phyloP scores from a whole-genome alignment of 1,140 invertebrate genomes.

The Brachystomella parvula region DNA sequence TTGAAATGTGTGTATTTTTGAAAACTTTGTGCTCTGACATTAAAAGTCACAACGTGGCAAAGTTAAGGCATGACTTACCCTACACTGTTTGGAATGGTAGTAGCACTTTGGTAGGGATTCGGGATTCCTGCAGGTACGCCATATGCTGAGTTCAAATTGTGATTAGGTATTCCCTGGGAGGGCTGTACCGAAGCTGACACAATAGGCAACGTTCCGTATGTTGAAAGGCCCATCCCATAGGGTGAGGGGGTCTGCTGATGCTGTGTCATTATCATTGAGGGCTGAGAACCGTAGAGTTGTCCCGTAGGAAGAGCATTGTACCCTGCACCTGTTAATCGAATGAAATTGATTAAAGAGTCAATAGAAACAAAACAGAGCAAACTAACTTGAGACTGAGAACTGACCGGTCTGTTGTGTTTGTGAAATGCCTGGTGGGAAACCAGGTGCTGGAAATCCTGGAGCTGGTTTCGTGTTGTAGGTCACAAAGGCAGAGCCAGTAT shows the following conservation, averaged over 20 bases:
- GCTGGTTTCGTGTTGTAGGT: constrained; percentile 28
- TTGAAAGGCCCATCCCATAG: constrained; percentile 2
- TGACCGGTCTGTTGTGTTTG: constrained; percentile 8
- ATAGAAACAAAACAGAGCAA: background rate
- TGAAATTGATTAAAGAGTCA: background rate
- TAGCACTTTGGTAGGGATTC: background rate
- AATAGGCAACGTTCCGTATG: constrained; percentile 3
- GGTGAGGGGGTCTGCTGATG: background rate
- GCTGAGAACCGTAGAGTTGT: constrained; percentile 1
- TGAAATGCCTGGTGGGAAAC: constrained; percentile 28
- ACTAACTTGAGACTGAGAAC: background rate
- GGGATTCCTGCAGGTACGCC: constrained; percentile 5
- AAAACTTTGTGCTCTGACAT: background rate
- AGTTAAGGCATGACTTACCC: background rate
- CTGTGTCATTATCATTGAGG: constrained; percentile 3
- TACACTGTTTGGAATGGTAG: background rate
- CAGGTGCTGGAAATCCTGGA: constrained; percentile 36
- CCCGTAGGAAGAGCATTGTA: background rate
- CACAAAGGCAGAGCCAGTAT: constrained; percentile 35
- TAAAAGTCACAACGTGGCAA: background rate
- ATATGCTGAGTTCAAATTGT: background rate
- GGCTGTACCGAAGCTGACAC: constrained; percentile 9
- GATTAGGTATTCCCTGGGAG: background rate
- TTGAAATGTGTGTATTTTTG: background rate
- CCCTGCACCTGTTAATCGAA: background rate